Conservation (phyloP, 2,113 vertebrate species). For the crab-eating macaque (Macaca fascicularis) region T2T-MFA8v1.1 NC_088380.1:97599001-97599500, state of each 20-base stretch:
- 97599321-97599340: accelerated
- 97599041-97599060: background rate
- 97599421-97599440: background rate
- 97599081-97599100: background rate
- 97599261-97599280: accelerated
- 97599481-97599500: background rate
- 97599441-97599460: background rate
- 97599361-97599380: accelerated
- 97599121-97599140: accelerated
- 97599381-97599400: background rate
- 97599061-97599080: background rate
- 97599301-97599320: too few species aligned
- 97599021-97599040: background rate
- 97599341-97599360: accelerated
- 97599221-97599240: background rate
- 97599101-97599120: accelerated
- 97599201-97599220: background rate
- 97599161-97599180: accelerated
- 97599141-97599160: background rate
- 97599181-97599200: background rate
- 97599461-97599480: background rate
- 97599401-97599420: accelerated
- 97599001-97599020: background rate
- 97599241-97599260: background rate
- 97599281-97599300: too few species aligned